Conservation (phyloP, 2,797 vertebrate genomes). For the Rhynchotus rufescens region DNA sequence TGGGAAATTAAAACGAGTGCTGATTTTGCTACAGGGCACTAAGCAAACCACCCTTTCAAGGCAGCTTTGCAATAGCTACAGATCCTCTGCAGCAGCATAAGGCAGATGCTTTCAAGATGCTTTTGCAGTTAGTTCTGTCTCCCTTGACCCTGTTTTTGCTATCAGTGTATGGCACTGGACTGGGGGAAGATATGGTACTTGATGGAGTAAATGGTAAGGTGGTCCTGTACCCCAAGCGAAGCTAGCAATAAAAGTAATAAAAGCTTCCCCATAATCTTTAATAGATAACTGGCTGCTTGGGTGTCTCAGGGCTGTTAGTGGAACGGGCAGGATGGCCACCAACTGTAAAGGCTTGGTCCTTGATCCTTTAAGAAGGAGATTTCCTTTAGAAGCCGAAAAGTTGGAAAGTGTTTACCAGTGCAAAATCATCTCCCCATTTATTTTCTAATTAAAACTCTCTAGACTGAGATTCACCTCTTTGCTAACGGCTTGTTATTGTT, state of each 20-base stretch:
- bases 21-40: not conserved
- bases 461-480: not conserved
- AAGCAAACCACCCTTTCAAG: not conserved
- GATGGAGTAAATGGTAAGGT: not conserved
- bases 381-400: not conserved
- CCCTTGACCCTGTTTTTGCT: not conserved
- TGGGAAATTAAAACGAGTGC: not conserved
- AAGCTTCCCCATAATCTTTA: not conserved
- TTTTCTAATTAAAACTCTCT: not conserved
- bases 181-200: not conserved
- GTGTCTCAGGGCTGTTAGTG: not conserved
- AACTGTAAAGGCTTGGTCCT: not conserved
- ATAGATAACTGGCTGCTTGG: not conserved
- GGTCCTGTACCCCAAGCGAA: not conserved
- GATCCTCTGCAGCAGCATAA: not conserved
- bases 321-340: rapidly evolving
- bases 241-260: not conserved
- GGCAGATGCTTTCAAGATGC: not conserved
- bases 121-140: not conserved
- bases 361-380: not conserved
- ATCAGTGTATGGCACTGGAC: not conserved
- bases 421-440: not conserved
- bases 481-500: not conserved
- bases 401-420: not conserved
- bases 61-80: not conserved